Evolutionary conservation across 1,140 invertebrate genomes (phyloP).

Genomic region (Drosophila ficusphila): DNA sequence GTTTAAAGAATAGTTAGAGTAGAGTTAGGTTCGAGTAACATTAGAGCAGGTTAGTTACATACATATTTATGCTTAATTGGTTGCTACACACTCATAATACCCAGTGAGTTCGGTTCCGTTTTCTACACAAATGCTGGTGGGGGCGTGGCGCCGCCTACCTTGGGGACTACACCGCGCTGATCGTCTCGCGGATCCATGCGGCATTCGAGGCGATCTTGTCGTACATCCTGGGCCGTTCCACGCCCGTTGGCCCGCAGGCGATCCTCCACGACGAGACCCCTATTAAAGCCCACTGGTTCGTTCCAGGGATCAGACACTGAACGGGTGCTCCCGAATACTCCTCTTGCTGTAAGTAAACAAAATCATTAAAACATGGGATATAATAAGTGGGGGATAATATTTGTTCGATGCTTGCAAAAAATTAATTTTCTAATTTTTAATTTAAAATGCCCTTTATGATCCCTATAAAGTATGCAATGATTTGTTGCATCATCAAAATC

Average conservation of each 20-base stretch:
- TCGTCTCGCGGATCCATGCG: slow-evolving; percentile 91
- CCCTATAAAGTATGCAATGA: neutral
- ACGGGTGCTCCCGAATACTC: slow-evolving; percentile 94
- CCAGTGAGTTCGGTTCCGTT: slow-evolving; percentile 40
- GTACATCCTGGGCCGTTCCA: slow-evolving; percentile 91
- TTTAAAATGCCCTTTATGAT: no score
- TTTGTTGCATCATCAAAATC: no score
- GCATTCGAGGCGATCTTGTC: slow-evolving; percentile 92
- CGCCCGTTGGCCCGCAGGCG: slow-evolving; percentile 89
- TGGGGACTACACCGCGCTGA: slow-evolving; percentile 80
- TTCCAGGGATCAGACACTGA: slow-evolving; percentile 88
- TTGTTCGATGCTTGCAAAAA: no score
- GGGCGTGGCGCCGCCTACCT: neutral
- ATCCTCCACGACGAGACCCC: slow-evolving; percentile 93
- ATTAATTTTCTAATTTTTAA: no score
- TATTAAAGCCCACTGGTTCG: slow-evolving; percentile 89
- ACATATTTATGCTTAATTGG: slow-evolving; percentile 12
- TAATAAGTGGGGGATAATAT: neutral
- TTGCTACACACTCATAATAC: slow-evolving; percentile 64
- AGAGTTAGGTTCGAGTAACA: slow-evolving; percentile 43
- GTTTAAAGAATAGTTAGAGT: slow-evolving; percentile 24
- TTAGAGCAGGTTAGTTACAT: slow-evolving; percentile 31
- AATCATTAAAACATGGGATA: neutral
- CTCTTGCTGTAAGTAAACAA: slow-evolving; percentile 88
- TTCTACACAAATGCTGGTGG: slow-evolving; percentile 38